Evolutionary conservation across 2,797 vertebrate genomes (phyloP).

Genomic region (Pseudochaenichthys georgianus): DNA sequence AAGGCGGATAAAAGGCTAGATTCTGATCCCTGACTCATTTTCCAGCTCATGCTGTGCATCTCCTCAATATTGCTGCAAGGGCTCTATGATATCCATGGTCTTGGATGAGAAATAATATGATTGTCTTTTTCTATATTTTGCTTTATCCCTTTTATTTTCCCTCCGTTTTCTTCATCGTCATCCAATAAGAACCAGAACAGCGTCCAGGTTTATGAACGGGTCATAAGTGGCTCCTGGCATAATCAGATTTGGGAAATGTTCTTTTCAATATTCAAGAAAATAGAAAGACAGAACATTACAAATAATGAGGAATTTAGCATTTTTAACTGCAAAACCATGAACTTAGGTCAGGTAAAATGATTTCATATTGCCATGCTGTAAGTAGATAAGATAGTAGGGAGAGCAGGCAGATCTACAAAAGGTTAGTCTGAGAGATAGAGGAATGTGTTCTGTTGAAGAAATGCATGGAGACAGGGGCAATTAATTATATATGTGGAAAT

Average conservation of each 20-base stretch:
- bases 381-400: constrained; percentile 42
- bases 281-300: background rate
- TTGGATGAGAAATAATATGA: constrained; percentile 53
- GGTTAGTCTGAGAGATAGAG: constrained; percentile 60
- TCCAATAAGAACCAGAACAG: constrained; percentile 37
- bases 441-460: constrained; percentile 70
- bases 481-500: constrained; percentile 85
- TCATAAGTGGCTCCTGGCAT: constrained; percentile 29
- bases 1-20: constrained; percentile 80
- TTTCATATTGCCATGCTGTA: constrained; percentile 33
- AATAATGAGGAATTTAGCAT: constrained; percentile 37
- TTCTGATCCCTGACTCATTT: constrained; percentile 81
- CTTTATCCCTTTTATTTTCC: constrained; percentile 27
- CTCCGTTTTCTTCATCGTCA: constrained; percentile 29
- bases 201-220: constrained; percentile 25
- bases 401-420: constrained; percentile 47
- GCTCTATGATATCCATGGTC: constrained; percentile 67
- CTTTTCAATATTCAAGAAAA: constrained; percentile 9
- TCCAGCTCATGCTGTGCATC: constrained; percentile 72
- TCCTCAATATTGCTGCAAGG: constrained; percentile 73
- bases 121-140: constrained; percentile 53
- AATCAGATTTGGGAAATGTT: constrained; percentile 6
- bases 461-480: constrained; percentile 78
- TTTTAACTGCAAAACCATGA: constrained; percentile 45
- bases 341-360: constrained; percentile 43